Base-by-base conservation (phyloP, 2,888 invertebrate genomes). In the Cartodere bifasciata region DNA sequence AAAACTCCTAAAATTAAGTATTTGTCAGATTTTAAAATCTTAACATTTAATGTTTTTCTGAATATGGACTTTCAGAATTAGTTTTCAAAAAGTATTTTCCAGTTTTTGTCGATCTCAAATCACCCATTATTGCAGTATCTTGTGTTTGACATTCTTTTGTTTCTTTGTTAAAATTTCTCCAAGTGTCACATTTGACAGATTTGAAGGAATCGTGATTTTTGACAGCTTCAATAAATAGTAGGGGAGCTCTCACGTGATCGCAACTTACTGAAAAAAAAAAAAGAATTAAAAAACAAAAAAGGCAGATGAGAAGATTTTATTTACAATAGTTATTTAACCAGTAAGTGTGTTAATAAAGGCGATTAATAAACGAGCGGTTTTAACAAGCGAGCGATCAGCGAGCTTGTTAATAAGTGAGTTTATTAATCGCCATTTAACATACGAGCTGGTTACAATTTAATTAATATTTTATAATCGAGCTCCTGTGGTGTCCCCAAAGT, bases 81-180 rank as follows among this genome's bases (percentile, higher is more conserved):
- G 52, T 52, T 28, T 44, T 42, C 15, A 52, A 42, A 38, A 46
- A 52, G 32, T 45, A 52, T 1, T 41, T 40, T 12, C 52, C 52
- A 1, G 36, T 39, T 10, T 25, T 22, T 12, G 23, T 46, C 4
- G 44, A 40, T 14, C 35, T 40, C 25, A 49, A 31, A 31, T 52
- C 44, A 12, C 52, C 50, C 43, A 52, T 38, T 2, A 42, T 23
- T 4, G 45, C 46, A 5, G 15, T 24, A 5, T 40, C 29, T 9
- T 36, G 40, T 13, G 38, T 31, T 3, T 45, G 43, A 29, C 50
- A 50, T n/a, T 36, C 34, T 3, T 30, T 36, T 7, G 20, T 17
- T 4, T 24, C 15, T 2, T 36, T 25, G 21, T 37, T 36, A 16
- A 39, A 47, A 12, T 46, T 31, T 2, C 36, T 34, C 44, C 44